phyloP scores from a whole-genome alignment of 2,797 vertebrate genomes.

The Pangasius djambal region DNA sequence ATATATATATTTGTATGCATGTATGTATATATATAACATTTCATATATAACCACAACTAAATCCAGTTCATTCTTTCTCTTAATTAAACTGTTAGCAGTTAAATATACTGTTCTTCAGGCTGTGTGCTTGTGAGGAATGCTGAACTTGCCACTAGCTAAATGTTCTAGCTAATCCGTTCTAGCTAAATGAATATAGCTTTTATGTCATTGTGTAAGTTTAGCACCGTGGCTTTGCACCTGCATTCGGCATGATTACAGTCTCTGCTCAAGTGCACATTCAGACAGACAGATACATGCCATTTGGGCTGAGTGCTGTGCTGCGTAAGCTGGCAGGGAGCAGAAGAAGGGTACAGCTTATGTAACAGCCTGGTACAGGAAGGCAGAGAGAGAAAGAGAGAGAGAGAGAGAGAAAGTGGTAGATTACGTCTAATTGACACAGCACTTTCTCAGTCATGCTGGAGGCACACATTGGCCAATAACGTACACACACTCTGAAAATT shows the following conservation, averaged over 20 bases:
- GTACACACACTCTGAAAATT: not conserved
- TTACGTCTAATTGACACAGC: slow-evolving; percentile 27
- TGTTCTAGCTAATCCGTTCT: not conserved
- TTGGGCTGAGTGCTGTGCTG: not conserved
- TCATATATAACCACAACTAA: not conserved
- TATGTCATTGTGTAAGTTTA: not conserved
- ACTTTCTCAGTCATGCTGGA: slow-evolving; percentile 13
- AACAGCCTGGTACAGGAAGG: not conserved
- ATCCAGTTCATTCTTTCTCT: not conserved
- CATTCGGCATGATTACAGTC: not conserved
- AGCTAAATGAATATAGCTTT: not conserved
- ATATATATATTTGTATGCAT: no score
- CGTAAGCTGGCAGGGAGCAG: not conserved
- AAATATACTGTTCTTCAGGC: not conserved
- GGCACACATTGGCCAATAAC: not conserved
- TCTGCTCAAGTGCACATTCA: not conserved
- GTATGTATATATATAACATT: not conserved
- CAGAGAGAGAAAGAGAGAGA: not conserved
- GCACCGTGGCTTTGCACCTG: not conserved
- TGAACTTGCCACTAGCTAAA: no score
- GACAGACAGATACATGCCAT: not conserved
- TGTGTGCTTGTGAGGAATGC: not conserved
- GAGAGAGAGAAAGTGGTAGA: slow-evolving; percentile 5
- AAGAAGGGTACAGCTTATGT: slow-evolving; percentile 14
- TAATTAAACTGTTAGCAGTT: not conserved